Conservation (phyloP, 2,113 vertebrate species). For the Pandion haliaetus region DNA sequence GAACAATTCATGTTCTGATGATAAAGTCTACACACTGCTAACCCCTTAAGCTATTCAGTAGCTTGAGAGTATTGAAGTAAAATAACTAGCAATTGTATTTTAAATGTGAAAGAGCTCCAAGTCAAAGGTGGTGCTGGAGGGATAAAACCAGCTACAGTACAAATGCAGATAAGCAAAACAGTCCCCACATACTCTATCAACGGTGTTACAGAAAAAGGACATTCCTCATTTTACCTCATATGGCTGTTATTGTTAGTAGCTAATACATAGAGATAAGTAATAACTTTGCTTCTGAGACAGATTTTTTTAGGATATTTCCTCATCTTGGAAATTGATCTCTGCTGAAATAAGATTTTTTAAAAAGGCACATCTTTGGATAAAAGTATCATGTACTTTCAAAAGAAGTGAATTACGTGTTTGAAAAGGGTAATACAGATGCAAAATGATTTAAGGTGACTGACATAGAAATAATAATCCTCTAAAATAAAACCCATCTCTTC, state of each 20-base stretch:
- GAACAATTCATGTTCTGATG: not conserved
- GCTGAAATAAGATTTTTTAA: not conserved
- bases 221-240: not conserved
- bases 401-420: not conserved
- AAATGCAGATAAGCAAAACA: not conserved
- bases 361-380: not conserved
- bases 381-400: not conserved
- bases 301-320: not conserved
- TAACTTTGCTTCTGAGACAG: not conserved
- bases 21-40: not conserved
- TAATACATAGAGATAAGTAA: not conserved
- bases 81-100: not conserved
- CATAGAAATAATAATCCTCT: not conserved
- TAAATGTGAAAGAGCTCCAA: not conserved
- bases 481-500: not conserved
- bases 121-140: not conserved
- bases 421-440: not conserved
- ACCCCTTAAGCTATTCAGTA: not conserved
- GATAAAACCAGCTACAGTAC: not conserved
- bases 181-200: not conserved
- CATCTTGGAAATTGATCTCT: not conserved
- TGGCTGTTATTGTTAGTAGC: not conserved
- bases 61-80: not conserved
- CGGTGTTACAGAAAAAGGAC: not conserved
- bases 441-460: not conserved